A percentile compares a stretch with the other conserved stretches of the same genome.
These are phyloP conservation scores for Castor canadensis DNA, from an alignment of 2,113 vertebrate genomes.

Conservation along the genomic window DNA sequence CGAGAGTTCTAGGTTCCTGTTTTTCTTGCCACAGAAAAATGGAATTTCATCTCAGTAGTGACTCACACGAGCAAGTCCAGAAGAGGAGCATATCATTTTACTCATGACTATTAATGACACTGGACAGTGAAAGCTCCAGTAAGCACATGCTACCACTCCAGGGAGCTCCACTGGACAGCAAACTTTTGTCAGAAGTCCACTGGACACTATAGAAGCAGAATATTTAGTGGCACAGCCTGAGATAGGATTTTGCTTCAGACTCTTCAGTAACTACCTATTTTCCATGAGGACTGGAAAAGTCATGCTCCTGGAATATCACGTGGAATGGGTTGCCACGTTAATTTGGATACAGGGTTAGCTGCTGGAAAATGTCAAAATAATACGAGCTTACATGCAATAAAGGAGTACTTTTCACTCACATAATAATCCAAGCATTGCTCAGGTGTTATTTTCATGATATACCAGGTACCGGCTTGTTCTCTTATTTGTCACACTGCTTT, in stretches of 20 bases:
- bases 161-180: not conserved
- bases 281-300: not conserved
- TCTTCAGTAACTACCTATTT: not conserved
- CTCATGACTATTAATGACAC: not conserved
- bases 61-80: not conserved
- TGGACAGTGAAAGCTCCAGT: not conserved
- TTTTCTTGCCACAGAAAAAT: not conserved
- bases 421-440: not conserved
- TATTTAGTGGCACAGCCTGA: not conserved
- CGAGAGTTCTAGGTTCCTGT: not conserved
- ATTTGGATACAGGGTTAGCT: not conserved
- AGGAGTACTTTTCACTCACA: not conserved
- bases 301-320: not conserved
- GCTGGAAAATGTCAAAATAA: not conserved
- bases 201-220: not conserved
- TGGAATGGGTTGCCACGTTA: not conserved
- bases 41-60: not conserved
- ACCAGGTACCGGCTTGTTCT: not conserved
- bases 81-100: not conserved
- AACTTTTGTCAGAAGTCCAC: not conserved
- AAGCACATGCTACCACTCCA: not conserved
- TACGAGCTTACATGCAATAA: not conserved
- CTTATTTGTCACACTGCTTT: not conserved
- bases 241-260: not conserved
- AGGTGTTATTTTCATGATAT: accelerated